Percentiles rank a stretch among this genome's conserved stretches.
phyloP scores from a whole-genome alignment of 2,113 vertebrate species.

The Mustela lutreola region DNA sequence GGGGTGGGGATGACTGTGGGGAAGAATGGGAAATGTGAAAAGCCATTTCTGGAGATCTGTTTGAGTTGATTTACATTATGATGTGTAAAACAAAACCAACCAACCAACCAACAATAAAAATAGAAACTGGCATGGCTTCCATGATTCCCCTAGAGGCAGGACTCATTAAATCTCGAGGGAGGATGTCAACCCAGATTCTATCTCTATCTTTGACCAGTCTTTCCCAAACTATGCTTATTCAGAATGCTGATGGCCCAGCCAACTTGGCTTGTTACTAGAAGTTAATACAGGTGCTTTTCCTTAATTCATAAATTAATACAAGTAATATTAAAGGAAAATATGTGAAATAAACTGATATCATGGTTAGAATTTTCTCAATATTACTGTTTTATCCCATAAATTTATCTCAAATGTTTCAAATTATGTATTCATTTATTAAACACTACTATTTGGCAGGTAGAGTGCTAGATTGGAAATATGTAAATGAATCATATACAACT shows the following conservation, averaged over 20 bases:
- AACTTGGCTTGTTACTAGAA: background rate
- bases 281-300: background rate
- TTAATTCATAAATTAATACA: background rate
- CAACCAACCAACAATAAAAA: background rate
- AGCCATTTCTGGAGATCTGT: background rate
- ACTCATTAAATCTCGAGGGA: background rate
- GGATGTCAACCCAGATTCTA: background rate
- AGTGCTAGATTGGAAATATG: background rate
- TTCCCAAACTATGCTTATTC: background rate
- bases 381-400: background rate
- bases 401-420: background rate
- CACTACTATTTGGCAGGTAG: background rate
- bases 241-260: background rate
- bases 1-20: background rate
- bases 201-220: background rate
- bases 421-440: background rate
- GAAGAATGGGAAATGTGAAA: conserved; percentile 29
- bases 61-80: conserved; percentile 16
- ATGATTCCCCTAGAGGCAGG: background rate
- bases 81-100: background rate
- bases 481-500: background rate
- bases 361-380: background rate
- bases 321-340: background rate
- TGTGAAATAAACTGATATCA: background rate
- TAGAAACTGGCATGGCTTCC: background rate